Conservation (phyloP, 2,113 vertebrate genomes). For the Peucedramus taeniatus region DNA sequence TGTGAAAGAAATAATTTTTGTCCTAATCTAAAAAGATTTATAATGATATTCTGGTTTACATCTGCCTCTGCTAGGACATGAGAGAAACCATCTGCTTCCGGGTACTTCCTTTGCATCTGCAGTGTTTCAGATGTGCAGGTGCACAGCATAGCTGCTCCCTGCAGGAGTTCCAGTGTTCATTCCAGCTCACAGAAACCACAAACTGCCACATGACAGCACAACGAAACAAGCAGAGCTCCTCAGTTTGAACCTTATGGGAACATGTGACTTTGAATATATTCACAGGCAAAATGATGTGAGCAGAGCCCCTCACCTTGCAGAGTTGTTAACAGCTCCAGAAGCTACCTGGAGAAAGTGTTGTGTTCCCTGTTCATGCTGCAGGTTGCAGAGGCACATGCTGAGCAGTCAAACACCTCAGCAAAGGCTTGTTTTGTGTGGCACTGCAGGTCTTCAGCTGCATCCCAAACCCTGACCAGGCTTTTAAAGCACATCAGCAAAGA, state of each 20-base stretch:
- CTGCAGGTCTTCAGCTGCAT: background rate
- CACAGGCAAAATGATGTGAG: background rate
- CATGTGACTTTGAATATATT: background rate
- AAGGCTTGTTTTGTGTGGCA: background rate
- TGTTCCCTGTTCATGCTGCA: background rate
- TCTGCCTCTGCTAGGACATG: background rate
- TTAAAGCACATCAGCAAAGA: background rate
- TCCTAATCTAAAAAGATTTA: background rate
- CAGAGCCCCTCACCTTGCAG: background rate
- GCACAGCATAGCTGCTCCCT: background rate
- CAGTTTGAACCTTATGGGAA: background rate
- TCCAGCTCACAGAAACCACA: background rate
- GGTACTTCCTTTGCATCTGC: slow-evolving; percentile 22
- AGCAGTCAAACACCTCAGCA: background rate
- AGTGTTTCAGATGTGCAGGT: slow-evolving; percentile 58
- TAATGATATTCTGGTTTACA: background rate
- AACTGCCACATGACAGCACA: background rate
- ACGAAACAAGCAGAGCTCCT: background rate
- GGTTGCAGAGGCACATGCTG: background rate
- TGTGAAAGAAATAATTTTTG: background rate
- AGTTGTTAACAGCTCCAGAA: background rate
- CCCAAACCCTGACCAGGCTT: background rate
- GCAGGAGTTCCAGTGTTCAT: background rate
- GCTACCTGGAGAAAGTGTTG: background rate
- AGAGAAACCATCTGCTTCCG: slow-evolving; percentile 12